phyloP scores from a whole-genome alignment of 2,113 vertebrate genomes.

The Dicaeum eximium region DNA sequence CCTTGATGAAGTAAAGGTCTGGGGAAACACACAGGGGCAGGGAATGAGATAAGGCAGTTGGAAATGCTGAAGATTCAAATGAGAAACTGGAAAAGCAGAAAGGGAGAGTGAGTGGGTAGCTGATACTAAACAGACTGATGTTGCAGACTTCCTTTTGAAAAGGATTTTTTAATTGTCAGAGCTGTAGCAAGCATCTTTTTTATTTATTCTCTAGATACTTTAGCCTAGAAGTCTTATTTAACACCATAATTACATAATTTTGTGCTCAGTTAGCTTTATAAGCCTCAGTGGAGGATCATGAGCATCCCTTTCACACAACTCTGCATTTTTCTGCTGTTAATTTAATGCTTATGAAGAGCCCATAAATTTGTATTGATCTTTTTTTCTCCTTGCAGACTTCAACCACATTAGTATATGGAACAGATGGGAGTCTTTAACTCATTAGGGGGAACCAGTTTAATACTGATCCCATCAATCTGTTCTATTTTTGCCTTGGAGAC shows the following conservation, averaged over 20 bases:
- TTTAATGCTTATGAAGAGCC: conserved; percentile 63
- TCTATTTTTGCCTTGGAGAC: conserved; percentile 47
- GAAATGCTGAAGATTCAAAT: neutral
- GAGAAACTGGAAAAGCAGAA: neutral
- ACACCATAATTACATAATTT: conserved; percentile 41
- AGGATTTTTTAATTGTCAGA: neutral
- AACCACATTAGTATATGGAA: conserved; percentile 18
- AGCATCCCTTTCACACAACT: neutral
- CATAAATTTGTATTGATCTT: conserved; percentile 58
- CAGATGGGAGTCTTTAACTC: conserved; percentile 66
- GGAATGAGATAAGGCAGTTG: neutral
- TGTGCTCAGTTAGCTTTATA: conserved; percentile 49
- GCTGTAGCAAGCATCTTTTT: neutral
- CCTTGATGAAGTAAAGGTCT: neutral
- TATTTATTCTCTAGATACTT: neutral
- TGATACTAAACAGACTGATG: neutral
- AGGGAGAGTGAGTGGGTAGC: neutral
- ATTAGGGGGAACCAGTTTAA: conserved; percentile 59
- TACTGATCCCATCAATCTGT: conserved; percentile 52
- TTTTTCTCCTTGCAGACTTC: conserved; percentile 22
- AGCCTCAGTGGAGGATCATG: neutral
- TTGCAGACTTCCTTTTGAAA: neutral
- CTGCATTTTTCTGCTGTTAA: conserved; percentile 28
- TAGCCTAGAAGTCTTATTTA: conserved; percentile 36
- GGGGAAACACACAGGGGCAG: neutral